Conservation (phyloP, 2,797 vertebrate species). For the Melanotaenia pygmaea region DNA sequence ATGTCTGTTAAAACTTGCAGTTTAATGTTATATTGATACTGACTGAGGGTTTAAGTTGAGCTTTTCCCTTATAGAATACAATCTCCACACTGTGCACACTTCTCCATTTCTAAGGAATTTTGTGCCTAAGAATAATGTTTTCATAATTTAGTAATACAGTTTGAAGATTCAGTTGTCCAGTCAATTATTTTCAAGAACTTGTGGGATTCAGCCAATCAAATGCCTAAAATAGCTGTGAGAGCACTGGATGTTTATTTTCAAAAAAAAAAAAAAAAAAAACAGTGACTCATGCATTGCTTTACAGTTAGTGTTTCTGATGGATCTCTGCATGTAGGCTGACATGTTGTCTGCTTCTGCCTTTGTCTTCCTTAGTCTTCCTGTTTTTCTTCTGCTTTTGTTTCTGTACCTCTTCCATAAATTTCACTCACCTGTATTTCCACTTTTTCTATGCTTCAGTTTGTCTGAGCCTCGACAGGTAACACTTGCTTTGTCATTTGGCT, state of each 20-base stretch:
- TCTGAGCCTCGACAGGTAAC: constrained; percentile 4
- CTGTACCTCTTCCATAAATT: constrained; percentile 24
- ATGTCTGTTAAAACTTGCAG: not conserved
- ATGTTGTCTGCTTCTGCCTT: constrained; percentile 21
- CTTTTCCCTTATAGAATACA: constrained; percentile 6
- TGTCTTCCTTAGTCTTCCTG: constrained; percentile 23
- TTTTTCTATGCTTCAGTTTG: constrained; percentile 1
- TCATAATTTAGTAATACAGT: not conserved
- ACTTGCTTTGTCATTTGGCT: constrained; percentile 2
- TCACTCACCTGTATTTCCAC: constrained; percentile 17
- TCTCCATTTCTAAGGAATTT: not conserved
- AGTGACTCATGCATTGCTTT: constrained; percentile 16
- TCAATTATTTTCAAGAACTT: not conserved
- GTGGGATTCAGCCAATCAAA: not conserved
- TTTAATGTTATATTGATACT: constrained; percentile 29
- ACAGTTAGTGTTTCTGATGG: constrained; percentile 47
- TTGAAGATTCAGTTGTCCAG: constrained; percentile 1
- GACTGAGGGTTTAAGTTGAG: not conserved
- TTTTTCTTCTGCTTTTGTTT: constrained; percentile 10
- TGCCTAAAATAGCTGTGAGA: not conserved
- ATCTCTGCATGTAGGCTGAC: constrained; percentile 10
- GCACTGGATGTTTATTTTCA: constrained; percentile 14
- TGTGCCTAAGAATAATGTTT: not conserved
- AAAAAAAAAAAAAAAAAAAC: constrained; percentile 10
- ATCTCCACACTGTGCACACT: not conserved